Conservation (phyloP, 2,888 invertebrate genomes). For the Callimorpha dominula region DNA sequence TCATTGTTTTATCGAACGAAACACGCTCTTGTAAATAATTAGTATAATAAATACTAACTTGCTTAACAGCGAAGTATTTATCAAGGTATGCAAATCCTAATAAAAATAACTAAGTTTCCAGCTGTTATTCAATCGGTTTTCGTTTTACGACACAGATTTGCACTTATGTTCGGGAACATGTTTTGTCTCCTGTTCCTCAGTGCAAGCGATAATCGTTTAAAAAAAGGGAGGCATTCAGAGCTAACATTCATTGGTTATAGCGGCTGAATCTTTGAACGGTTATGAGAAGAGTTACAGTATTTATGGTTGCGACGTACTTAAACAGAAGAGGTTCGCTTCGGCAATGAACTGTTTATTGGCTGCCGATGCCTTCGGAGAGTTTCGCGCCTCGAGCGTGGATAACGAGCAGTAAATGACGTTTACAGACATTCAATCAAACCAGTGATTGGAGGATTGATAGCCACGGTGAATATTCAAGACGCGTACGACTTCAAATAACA, state of each 20-base stretch:
- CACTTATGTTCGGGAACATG: conserved; percentile 28
- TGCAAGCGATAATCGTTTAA: conserved; percentile 25
- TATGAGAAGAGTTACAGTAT: conserved; percentile 43
- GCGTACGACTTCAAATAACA: conserved; percentile 50
- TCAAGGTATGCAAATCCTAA: conserved; percentile 3
- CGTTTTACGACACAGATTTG: conserved; percentile 27
- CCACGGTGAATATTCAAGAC: conserved; percentile 55
- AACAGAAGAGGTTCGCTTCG: conserved; percentile 56
- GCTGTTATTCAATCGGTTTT: conserved; percentile 32
- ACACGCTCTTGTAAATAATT: conserved; percentile 4
- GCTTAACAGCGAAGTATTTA: neutral
- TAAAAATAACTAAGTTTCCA: conserved; percentile 24
- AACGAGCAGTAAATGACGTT: conserved; percentile 77
- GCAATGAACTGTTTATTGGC: conserved; percentile 73
- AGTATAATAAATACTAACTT: conserved; percentile 5
- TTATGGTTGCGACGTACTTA: conserved; percentile 47
- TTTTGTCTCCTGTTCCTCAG: conserved; percentile 24
- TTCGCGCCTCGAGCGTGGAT: conserved; percentile 73
- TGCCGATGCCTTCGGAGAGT: conserved; percentile 55
- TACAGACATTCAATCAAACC: conserved; percentile 76
- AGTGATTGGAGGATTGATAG: conserved; percentile 69
- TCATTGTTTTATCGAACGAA: conserved; percentile 29
- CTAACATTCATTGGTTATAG: conserved; percentile 31
- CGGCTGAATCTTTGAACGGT: conserved; percentile 35
- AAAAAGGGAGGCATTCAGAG: conserved; percentile 27